Base-by-base conservation (phyloP, 2,797 vertebrate species). In the Ciconia nigra region DNA sequence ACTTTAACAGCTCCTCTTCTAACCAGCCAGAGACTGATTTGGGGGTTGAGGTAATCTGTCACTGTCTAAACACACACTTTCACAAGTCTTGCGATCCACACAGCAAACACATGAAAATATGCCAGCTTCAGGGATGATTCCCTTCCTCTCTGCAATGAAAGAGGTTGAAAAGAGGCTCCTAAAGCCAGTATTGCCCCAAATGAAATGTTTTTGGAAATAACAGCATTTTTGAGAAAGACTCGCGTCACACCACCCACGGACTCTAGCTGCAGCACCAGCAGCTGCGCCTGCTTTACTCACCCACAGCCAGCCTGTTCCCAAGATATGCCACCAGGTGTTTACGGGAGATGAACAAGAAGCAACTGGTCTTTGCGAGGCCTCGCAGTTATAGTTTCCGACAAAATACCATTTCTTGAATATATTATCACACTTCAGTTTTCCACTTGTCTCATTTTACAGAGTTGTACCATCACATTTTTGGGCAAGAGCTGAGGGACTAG, bases 341-440 rank as follows among this genome's bases (percentile, higher is more conserved):
- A 80, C 29, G 3, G 13, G 55, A 63, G 76, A 57, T 31, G 69
- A 76, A 57, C 81, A 46, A 81, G 86, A 94, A 83, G 58, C 71
- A 93, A 88, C 70, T 39, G 82, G 47, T 77, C 62, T 83, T 69
- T 83, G 84, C 70, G 66, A 73, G 80, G 93, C 57, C 83, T 94
- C 93, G 86, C 95, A 76, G 93, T 95, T 90, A 92, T 31, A 66
- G 88, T 92, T 72, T 82, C 73, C 4, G 26, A 73, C 83, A 73
- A 96, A 91, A 82, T 57, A 77, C 63, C 67, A 52, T 63, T 96
- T 94, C 81, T 83, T 76, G 85, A 90, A 72, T 71, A 44, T 57
- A 51, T 51, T 61, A 65, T 89, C 58, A 41, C 79, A 82, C 87
- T 79, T 90, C 87, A 44, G 88, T 63, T 89, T 92, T 88, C 93